These are phyloP conservation scores for Athene noctua DNA, from an alignment of 2,113 vertebrate species.

Conservation along the genomic window DNA sequence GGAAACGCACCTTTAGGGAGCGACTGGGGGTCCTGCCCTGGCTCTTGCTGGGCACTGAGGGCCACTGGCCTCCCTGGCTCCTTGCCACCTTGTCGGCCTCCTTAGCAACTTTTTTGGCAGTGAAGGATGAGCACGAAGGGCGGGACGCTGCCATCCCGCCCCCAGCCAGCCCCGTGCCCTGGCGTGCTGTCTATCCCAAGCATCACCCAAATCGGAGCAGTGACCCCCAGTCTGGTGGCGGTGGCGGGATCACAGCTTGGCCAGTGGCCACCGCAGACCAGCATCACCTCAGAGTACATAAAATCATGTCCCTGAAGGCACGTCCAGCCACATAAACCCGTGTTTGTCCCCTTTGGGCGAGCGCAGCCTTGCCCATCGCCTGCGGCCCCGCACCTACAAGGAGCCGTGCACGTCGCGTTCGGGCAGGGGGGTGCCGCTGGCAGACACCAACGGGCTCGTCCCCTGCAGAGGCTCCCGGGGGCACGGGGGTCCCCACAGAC, in stretches of 20 bases:
- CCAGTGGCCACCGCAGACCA: rapidly evolving
- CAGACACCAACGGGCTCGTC: rapidly evolving
- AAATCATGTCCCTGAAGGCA: not conserved
- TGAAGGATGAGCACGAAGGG: rapidly evolving
- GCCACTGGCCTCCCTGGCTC: not conserved
- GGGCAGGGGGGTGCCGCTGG: not conserved
- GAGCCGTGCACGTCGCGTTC: not conserved
- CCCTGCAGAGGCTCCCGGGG: not conserved
- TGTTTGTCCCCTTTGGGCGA: rapidly evolving
- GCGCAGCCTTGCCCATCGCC: not conserved
- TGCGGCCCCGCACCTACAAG: rapidly evolving
- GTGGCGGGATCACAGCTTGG: rapidly evolving
- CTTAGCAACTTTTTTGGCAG: not conserved
- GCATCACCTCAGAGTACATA: rapidly evolving
- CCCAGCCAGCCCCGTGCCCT: not conserved
- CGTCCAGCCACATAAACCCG: not conserved
- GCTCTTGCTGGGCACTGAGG: rapidly evolving
- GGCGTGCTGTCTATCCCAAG: not conserved
- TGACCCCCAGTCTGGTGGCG: rapidly evolving
- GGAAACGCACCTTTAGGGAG: not conserved
- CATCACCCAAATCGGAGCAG: rapidly evolving
- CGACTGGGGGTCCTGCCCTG: not conserved
- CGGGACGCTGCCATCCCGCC: not conserved
- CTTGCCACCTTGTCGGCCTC: not conserved
- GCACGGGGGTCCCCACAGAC: not conserved